Base-by-base conservation (phyloP, 2,797 vertebrate species). In the Diglossa cyanea region DNA sequence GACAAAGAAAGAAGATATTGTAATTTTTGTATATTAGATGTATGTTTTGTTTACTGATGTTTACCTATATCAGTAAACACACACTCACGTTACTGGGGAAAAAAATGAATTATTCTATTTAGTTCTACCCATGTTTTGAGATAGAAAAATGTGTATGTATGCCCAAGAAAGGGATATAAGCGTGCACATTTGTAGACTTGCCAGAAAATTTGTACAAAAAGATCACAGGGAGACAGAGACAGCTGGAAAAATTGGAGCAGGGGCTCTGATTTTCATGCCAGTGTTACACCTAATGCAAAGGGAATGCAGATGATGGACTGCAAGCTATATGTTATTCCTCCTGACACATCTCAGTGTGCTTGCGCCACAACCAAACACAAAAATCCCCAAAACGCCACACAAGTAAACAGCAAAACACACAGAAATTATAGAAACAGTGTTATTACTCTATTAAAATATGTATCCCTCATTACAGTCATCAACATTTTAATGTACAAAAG, bases 221-320 rank as follows among this genome's bases (percentile, higher is more conserved):
- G 96, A 98, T 98, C 98, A 98, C 95, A 98, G 95, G 95, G 92
- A 96, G 57, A 96, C 94, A 96, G 94, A 97, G 96, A 98, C 97
- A 98, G 98, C 97, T 98, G 98, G 97, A 98, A 98, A 98, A 97
- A 96, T 97, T 97, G 97, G 96, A 97, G 96, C 97, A 50, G 66
- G 81, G 91, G 94, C 96, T 97, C 94, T 17, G 50, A 95, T 97
- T 97, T 97, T 95, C 92, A 91, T 96, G 97, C 97, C 95, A 98
- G 95, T 89, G 92, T 93, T 95, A 95, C 94, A 98, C 95, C 97
- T 97, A 98, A 98, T 96, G 96, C 95, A 78, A 94, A 96, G 97
- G 86, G 96, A 97, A 97, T 97, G 96, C 90, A 93, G 95, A 96
- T 86, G 95, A 94, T 83, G 88, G 93, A 96, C 83, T 50, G 84